phyloP scores from a whole-genome alignment of 2,888 invertebrate genomes.

The Dolichopus griseipennis region DNA sequence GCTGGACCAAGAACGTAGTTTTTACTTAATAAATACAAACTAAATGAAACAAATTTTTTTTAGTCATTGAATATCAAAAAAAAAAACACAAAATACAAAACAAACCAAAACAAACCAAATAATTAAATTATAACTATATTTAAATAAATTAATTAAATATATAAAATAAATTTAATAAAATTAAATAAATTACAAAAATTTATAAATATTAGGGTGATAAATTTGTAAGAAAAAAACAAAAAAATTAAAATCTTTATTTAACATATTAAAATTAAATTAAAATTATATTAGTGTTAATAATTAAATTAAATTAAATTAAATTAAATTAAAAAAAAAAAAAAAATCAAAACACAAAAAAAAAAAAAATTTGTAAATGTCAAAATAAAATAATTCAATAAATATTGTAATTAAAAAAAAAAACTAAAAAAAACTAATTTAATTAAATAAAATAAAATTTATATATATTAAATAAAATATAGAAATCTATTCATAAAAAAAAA shows the following conservation, averaged over 20 bases:
- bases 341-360: background rate
- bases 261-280: too few species aligned
- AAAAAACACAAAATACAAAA: background rate
- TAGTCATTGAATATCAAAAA: constrained; percentile 1
- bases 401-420: background rate
- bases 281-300: too few species aligned
- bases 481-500: background rate
- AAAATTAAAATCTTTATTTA: too few species aligned
- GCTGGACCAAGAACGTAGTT: constrained; percentile 45
- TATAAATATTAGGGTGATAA: background rate
- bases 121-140: background rate
- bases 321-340: background rate
- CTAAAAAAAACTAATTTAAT: background rate
- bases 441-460: background rate
- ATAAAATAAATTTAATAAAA: too few species aligned
- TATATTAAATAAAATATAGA: background rate
- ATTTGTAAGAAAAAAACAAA: background rate
- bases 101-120: background rate
- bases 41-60: background rate
- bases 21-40: background rate
- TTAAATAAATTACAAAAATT: background rate
- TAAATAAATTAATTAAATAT: background rate
- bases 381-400: background rate
- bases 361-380: background rate
- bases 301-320: too few species aligned